These are phyloP conservation scores for Crocidura indochinensis DNA, from an alignment of 2,797 vertebrate genomes.

Conservation along the genomic window DNA sequence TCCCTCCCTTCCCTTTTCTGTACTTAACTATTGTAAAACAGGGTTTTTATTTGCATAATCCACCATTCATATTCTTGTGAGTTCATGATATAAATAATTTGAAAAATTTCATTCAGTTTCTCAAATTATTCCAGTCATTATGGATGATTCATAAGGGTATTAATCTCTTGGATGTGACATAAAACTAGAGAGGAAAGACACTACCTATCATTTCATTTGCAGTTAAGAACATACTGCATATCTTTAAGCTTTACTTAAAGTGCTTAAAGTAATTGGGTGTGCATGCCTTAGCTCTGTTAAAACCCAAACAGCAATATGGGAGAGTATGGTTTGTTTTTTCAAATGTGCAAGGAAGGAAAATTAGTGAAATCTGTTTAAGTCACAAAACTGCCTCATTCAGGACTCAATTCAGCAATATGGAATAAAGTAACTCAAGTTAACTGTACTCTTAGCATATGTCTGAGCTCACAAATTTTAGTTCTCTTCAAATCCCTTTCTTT, in stretches of 20 bases:
- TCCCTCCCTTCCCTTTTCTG: conserved; percentile 77
- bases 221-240: conserved; percentile 89
- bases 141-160: conserved; percentile 91
- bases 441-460: conserved; percentile 84
- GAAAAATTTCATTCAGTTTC: conserved; percentile 90
- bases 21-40: conserved; percentile 87
- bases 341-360: conserved; percentile 85
- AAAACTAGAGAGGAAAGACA: conserved; percentile 89
- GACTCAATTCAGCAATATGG: conserved; percentile 81
- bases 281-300: conserved; percentile 85
- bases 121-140: conserved; percentile 91
- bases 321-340: conserved; percentile 86
- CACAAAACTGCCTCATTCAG: conserved; percentile 77
- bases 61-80: conserved; percentile 89
- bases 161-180: conserved; percentile 91
- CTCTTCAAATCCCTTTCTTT: conserved; percentile 80
- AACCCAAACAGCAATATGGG: conserved; percentile 87
- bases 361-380: conserved; percentile 85
- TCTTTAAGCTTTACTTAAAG: conserved; percentile 89
- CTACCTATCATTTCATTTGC: conserved; percentile 89
- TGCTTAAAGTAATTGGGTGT: conserved; percentile 88
- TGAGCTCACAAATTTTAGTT: conserved; percentile 82
- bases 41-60: conserved; percentile 88
- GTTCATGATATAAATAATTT: conserved; percentile 90
- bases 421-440: conserved; percentile 82